Conservation (phyloP, 2,113 vertebrate genomes). For the Spea bombifrons region DNA sequence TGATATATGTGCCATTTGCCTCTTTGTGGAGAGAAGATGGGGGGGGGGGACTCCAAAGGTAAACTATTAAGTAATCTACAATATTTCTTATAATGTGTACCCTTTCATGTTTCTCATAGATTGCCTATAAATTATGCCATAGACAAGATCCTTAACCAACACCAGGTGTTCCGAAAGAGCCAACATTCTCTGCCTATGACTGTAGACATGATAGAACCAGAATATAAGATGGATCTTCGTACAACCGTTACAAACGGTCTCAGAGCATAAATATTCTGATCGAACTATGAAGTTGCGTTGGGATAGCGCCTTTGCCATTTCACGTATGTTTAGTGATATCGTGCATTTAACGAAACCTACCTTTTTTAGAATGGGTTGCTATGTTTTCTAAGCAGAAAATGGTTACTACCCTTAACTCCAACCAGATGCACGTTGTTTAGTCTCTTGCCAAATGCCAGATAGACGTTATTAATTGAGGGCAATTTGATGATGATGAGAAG, state of each 20-base stretch:
- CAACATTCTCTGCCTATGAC: background rate
- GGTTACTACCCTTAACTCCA: conserved; percentile 34
- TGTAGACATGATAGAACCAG: background rate
- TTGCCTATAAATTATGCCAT: background rate
- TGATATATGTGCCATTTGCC: too few relatives aligned
- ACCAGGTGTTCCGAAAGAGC: background rate
- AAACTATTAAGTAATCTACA: too few relatives aligned
- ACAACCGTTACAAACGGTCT: too few relatives aligned
- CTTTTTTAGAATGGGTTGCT: conserved; percentile 22
- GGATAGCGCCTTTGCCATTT: too few relatives aligned
- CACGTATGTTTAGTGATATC: background rate
- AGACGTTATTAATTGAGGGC: conserved; percentile 46
- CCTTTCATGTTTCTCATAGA: background rate
- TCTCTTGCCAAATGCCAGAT: conserved; percentile 46
- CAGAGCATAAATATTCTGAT: too few relatives aligned
- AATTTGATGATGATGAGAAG: conserved; percentile 47
- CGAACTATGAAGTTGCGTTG: too few relatives aligned
- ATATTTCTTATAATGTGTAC: background rate
- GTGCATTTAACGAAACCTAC: conserved; percentile 13
- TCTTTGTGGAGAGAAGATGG: too few relatives aligned
- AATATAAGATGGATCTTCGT: too few relatives aligned
- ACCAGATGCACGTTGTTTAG: conserved; percentile 46
- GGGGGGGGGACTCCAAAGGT: too few relatives aligned
- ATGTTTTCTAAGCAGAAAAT: conserved; percentile 39
- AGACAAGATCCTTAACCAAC: background rate